Base-by-base conservation (phyloP, 2,888 invertebrate species). In the Rhagonycha fulva region DNA sequence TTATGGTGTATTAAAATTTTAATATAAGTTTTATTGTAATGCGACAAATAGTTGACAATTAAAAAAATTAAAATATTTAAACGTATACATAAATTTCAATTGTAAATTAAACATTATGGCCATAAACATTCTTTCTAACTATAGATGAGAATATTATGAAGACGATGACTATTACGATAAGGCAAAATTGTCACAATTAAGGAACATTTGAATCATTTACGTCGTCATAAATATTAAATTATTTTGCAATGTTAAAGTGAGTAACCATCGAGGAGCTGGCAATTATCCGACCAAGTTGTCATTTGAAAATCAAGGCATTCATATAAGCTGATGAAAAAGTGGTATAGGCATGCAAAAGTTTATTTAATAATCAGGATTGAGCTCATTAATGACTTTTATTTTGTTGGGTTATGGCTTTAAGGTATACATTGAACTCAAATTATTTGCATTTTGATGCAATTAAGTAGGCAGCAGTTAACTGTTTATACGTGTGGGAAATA, bases 401-500 rank as follows among this genome's bases (percentile, higher is more conserved):
- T 77, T 75, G 73, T 66, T 75, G 32, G 77, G 14, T 66, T 70
- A 70, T 26, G 11, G 70, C 62, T 66, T 70, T 30, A 63, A 61
- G 71, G 23, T 68, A 76, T 71, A 32, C 77, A 71, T 77, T 77
- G 77, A 77, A 75, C 77, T 75, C 63, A 61, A 71, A 68, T 70
- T 68, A 77, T 77, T 77, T 77, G 77, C 77, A 75, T 77, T 77
- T 77, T 75, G 77, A 75, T 77, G 77, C 68, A 47, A 72, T 77
- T 77, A 77, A 74, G 70, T 75, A 76, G 75, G 71, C 71, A 74
- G n/a, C 47, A 47, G 47, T 75, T 73, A 77, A 60, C 67, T 67
- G 68, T 61, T 30, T 14, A 60, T 70, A 78, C 73, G 72, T 78
- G 78, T 78, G 74, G 75, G 74, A 78, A 78, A 75, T 78, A 78